Conservation (phyloP, 1,140 invertebrate species). For the Cydia amplana region DNA sequence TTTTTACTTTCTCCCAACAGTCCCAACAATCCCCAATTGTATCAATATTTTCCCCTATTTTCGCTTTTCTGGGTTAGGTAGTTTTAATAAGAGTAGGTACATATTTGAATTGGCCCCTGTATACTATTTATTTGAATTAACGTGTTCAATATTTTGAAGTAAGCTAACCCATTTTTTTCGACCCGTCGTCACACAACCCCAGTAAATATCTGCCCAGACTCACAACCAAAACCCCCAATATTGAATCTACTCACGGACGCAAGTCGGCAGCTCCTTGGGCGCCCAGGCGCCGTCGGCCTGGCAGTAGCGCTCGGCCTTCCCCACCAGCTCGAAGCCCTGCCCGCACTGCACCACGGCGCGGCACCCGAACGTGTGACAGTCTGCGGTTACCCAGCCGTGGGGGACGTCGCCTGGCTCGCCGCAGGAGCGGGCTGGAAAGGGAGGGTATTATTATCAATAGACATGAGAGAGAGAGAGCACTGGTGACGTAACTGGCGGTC, state of each 20-base stretch:
- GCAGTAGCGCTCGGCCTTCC: constrained; percentile 90
- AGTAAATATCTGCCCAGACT: constrained; percentile 45
- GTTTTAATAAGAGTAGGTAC: no score
- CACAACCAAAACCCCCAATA: constrained; percentile 55
- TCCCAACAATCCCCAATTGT: no score
- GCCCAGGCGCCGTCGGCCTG: constrained; percentile 93
- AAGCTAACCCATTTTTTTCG: not conserved
- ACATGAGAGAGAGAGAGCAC: constrained; percentile 8
- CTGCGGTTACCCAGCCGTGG: constrained; percentile 94
- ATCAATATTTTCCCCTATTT: no score
- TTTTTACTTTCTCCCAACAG: no score
- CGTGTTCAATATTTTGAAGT: no score
- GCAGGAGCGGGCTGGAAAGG: constrained; percentile 87
- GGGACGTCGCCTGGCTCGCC: constrained; percentile 92
- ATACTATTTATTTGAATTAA: not conserved
- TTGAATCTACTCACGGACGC: constrained; percentile 86
- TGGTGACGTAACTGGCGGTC: constrained; percentile 83
- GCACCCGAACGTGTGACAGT: constrained; percentile 95
- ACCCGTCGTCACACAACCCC: not conserved
- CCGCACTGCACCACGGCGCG: constrained; percentile 95
- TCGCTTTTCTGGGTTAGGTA: no score
- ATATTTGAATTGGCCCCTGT: not conserved
- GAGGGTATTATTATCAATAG: not conserved
- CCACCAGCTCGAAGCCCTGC: constrained; percentile 94
- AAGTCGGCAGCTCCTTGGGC: constrained; percentile 93